Conservation (phyloP, 2,888 invertebrate species). For the Leptarthrus brevirostris region DNA sequence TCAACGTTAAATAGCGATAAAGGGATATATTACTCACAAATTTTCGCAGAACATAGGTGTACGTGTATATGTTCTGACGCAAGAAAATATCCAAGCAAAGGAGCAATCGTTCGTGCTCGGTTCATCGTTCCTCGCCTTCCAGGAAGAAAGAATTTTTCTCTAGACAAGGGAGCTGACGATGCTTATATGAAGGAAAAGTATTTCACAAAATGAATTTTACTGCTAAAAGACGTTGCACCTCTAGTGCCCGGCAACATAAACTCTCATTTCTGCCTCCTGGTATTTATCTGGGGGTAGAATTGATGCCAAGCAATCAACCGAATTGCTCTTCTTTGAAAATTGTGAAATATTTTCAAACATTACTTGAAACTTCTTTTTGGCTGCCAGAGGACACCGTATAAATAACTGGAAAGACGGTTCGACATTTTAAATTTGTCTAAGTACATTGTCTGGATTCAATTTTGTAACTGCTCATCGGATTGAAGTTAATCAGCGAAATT, state of each 20-base stretch:
- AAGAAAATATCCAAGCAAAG: slow-evolving; percentile 17
- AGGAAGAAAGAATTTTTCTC: not conserved
- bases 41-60: not conserved
- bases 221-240: slow-evolving; percentile 13
- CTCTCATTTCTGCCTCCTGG: slow-evolving; percentile 22
- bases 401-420: slow-evolving; percentile 8
- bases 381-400: slow-evolving; percentile 16
- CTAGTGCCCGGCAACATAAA: slow-evolving; percentile 13
- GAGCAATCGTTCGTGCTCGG: slow-evolving; percentile 16
- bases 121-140: slow-evolving; percentile 1
- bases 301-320: slow-evolving; percentile 46
- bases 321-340: slow-evolving; percentile 38
- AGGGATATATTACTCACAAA: slow-evolving; percentile 26
- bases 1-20: slow-evolving; percentile 27
- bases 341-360: slow-evolving; percentile 47
- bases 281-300: slow-evolving; percentile 32
- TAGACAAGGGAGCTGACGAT: slow-evolving; percentile 7
- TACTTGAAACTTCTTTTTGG: slow-evolving; percentile 38
- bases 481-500: too few relatives aligned
- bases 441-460: slow-evolving; percentile 4
- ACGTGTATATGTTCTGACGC: not conserved
- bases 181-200: slow-evolving; percentile 21
- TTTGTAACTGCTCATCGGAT: too few relatives aligned
- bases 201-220: slow-evolving; percentile 45
- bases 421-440: slow-evolving; percentile 13